phyloP scores from a whole-genome alignment of 2,888 invertebrate species.

The Cephus nigrinus region DNA sequence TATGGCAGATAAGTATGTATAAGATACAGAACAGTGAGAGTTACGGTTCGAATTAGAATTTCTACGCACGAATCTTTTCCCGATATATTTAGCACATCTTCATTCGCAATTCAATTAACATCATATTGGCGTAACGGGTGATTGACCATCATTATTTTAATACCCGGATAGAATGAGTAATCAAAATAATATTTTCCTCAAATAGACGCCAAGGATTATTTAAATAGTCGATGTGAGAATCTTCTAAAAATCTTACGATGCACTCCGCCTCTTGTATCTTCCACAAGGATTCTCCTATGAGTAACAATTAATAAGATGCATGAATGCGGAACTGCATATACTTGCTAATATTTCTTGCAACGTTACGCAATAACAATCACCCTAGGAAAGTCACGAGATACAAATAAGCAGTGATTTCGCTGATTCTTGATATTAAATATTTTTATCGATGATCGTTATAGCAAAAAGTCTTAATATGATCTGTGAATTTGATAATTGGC shows the following conservation, averaged over 20 bases:
- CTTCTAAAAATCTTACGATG: background rate
- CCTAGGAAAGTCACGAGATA: background rate
- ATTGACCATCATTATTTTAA: conserved; percentile 24
- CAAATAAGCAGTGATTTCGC: background rate
- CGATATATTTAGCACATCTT: conserved; percentile 16
- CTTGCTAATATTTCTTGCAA: background rate
- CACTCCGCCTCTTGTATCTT: background rate
- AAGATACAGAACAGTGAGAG: background rate
- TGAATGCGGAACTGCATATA: background rate
- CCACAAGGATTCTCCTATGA: background rate
- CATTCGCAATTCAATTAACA: conserved; percentile 15
- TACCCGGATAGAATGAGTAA: conserved; percentile 33
- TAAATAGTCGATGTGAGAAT: background rate
- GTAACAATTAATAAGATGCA: background rate
- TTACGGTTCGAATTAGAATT: background rate
- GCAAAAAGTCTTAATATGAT: background rate
- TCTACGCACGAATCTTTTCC: background rate
- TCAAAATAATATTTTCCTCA: background rate
- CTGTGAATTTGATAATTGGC: background rate
- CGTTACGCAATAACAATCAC: background rate
- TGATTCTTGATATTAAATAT: background rate
- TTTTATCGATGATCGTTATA: background rate
- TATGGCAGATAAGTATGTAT: no score
- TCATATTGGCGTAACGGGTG: conserved; percentile 29
- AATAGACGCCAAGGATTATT: background rate